These are phyloP conservation scores for Psettodes erumei DNA, from an alignment of 2,113 vertebrate species.

Conservation along the genomic window DNA sequence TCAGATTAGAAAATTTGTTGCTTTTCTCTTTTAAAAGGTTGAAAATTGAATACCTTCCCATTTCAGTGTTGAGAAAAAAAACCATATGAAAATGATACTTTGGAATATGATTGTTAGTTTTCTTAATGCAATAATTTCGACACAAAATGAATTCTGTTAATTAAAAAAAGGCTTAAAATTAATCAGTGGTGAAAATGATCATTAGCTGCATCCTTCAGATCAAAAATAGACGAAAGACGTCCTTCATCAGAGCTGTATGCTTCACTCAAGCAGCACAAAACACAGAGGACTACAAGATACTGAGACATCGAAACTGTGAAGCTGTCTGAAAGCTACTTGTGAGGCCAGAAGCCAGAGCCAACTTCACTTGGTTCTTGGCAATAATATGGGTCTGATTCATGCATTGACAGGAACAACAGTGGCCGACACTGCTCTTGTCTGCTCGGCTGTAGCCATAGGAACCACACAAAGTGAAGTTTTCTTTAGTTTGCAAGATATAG, in stretches of 20 bases:
- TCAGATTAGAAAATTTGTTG: neutral
- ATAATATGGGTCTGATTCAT: slow-evolving; percentile 54
- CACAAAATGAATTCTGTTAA: neutral
- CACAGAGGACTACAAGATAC: slow-evolving; percentile 7
- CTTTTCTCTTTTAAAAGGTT: neutral
- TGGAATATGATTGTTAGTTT: neutral
- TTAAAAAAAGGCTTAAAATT: neutral
- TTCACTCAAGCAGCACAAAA: slow-evolving; percentile 15
- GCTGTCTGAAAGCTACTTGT: slow-evolving; percentile 15
- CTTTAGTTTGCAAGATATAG: slow-evolving; percentile 3
- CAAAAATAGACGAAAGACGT: neutral
- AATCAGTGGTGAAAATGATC: neutral
- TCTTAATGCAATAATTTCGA: no score
- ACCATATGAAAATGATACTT: neutral
- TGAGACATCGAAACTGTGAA: slow-evolving; percentile 42
- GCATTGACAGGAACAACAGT: slow-evolving; percentile 57
- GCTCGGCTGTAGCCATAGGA: slow-evolving; percentile 30
- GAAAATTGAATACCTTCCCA: neutral
- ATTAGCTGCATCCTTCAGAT: neutral
- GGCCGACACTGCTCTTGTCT: slow-evolving; percentile 34
- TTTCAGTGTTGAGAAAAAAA: neutral
- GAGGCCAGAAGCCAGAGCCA: slow-evolving; percentile 52
- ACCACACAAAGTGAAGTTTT: slow-evolving; percentile 26
- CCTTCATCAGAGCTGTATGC: neutral
- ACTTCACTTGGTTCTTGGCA: slow-evolving; percentile 21